A percentile compares a stretch with the other conserved stretches of the same genome.
phyloP scores from a whole-genome alignment of 2,888 invertebrate genomes.

The Stenichneumon culpator region DNA sequence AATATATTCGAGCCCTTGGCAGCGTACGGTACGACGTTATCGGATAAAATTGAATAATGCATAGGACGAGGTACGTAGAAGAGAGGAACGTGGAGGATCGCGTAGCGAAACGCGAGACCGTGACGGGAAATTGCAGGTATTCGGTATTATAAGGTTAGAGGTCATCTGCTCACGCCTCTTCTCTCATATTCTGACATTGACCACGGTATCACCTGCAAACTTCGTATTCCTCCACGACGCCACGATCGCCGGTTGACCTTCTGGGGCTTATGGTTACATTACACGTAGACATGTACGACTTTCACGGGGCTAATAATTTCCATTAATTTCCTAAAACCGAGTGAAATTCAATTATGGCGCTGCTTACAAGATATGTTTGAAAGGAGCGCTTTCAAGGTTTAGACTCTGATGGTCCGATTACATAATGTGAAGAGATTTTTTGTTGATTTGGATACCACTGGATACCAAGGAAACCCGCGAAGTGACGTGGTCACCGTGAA shows the following conservation, averaged over 20 bases:
- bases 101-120: slow-evolving; percentile 10
- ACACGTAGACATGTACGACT: slow-evolving; percentile 1
- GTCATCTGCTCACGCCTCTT: slow-evolving; percentile 29
- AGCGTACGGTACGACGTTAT: slow-evolving; percentile 59
- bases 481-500: too few species aligned
- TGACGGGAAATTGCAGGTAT: slow-evolving; percentile 35
- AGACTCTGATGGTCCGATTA: not conserved
- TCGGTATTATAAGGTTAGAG: slow-evolving; percentile 56
- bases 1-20: slow-evolving; percentile 56
- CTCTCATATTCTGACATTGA: slow-evolving; percentile 43
- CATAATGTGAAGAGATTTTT: too few species aligned
- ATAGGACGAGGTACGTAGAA: slow-evolving; percentile 55
- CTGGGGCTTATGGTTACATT: slow-evolving; percentile 24
- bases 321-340: slow-evolving; percentile 24
- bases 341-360: not conserved
- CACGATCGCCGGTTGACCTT: slow-evolving; percentile 37
- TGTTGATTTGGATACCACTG: too few species aligned
- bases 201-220: slow-evolving; percentile 41
- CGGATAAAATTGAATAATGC: slow-evolving; percentile 66
- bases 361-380: not conserved
- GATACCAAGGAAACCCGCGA: too few species aligned
- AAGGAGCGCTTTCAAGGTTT: not conserved
- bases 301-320: slow-evolving; percentile 11
- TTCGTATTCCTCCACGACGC: slow-evolving; percentile 8
- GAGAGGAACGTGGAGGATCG: slow-evolving; percentile 36